These are phyloP conservation scores for Meteorus colon DNA, from an alignment of 2,888 invertebrate species.

Conservation along the genomic window DNA sequence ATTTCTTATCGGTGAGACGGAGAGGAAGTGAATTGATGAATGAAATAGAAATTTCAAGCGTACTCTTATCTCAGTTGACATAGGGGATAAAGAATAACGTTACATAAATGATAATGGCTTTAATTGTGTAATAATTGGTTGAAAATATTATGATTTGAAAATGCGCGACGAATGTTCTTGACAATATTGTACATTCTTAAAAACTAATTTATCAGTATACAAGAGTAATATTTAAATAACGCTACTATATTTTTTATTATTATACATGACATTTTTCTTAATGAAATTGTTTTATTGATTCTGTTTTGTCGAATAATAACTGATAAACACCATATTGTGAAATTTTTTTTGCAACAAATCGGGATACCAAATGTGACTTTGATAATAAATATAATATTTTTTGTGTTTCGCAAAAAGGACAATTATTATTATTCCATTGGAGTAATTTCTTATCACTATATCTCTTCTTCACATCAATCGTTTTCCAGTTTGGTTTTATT, in stretches of 20 bases:
- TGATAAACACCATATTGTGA: slow-evolving; percentile 46
- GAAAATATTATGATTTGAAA: background rate
- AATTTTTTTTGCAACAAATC: slow-evolving; percentile 27
- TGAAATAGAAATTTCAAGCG: background rate
- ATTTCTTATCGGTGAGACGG: background rate
- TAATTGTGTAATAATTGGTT: slow-evolving; percentile 15
- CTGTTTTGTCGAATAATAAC: slow-evolving; percentile 44
- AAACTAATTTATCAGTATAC: slow-evolving; percentile 45
- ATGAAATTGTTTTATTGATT: slow-evolving; percentile 47
- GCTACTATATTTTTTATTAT: slow-evolving; percentile 54
- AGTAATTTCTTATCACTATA: background rate
- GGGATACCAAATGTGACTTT: slow-evolving; percentile 1
- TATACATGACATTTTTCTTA: slow-evolving; percentile 38
- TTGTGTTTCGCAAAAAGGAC: slow-evolving; percentile 7
- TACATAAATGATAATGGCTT: slow-evolving; percentile 33
- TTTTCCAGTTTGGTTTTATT: background rate
- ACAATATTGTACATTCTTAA: slow-evolving; percentile 27
- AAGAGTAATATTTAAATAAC: slow-evolving; percentile 49
- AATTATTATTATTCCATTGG: background rate
- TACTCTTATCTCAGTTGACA: background rate
- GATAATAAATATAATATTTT: slow-evolving; percentile 15
- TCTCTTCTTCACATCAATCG: background rate
- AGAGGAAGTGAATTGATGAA: background rate
- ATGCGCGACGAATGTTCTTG: slow-evolving; percentile 4
- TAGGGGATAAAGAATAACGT: slow-evolving; percentile 9